Evolutionary conservation across 2,888 invertebrate genomes (phyloP).

Genomic region (Caenorhabditis sulstoni): DNA sequence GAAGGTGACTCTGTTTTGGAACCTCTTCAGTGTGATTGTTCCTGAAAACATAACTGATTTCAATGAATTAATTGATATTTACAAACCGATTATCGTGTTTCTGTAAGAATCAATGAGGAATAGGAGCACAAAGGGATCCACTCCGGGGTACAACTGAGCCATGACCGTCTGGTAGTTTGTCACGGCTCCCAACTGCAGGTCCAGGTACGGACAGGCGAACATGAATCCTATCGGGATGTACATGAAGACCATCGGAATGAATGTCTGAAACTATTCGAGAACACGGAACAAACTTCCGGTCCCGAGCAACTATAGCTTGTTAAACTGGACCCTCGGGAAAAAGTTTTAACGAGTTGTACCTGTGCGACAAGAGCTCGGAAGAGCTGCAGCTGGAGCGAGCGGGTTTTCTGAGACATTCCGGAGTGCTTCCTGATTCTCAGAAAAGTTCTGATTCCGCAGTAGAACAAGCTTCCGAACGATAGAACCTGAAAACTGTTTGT

Average conservation of each 20-base stretch:
- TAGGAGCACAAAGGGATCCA: slow-evolving; percentile 34
- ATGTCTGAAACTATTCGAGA: too few species aligned
- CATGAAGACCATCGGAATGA: slow-evolving; percentile 43
- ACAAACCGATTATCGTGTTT: neutral
- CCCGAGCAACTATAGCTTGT: neutral
- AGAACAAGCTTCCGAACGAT: slow-evolving; percentile 25
- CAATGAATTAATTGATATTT: too few species aligned
- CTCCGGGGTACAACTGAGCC: slow-evolving; percentile 42
- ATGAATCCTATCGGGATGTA: slow-evolving; percentile 39
- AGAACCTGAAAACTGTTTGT: too few species aligned
- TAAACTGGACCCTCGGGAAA: neutral
- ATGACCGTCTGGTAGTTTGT: slow-evolving; percentile 41
- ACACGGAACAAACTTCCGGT: too few species aligned
- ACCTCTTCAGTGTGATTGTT: too few species aligned
- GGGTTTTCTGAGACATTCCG: slow-evolving; percentile 25
- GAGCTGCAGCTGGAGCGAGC: slow-evolving; percentile 23
- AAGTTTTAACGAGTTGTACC: slow-evolving; percentile 5
- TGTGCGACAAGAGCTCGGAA: slow-evolving; percentile 39
- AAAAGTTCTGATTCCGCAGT: slow-evolving; percentile 18
- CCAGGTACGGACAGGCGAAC: slow-evolving; percentile 34
- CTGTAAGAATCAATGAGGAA: slow-evolving; percentile 33
- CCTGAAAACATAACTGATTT: too few species aligned
- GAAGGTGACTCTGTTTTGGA: too few species aligned
- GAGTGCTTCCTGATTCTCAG: slow-evolving; percentile 5
- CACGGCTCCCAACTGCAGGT: slow-evolving; percentile 37